A percentile compares a stretch with the other conserved stretches of the same genome.
phyloP scores from a whole-genome alignment of 64 coral and sea anemone species.

The Anthopleura sola region DNA sequence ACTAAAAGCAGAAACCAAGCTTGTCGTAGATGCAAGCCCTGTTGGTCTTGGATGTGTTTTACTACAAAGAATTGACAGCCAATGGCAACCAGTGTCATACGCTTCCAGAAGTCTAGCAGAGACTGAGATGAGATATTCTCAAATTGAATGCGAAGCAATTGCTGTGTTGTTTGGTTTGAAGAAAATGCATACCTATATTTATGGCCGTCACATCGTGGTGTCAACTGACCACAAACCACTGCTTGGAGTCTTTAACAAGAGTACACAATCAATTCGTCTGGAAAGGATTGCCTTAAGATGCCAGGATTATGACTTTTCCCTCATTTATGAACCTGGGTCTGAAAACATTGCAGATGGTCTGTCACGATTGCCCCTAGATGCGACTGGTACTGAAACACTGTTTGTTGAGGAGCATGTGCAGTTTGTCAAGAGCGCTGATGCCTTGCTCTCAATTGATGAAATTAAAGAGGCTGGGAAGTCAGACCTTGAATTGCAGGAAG shows the following conservation, averaged over 20 bases:
- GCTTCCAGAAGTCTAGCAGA: slow-evolving; percentile 29
- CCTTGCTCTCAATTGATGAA: slow-evolving; percentile 38
- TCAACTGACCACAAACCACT: slow-evolving; percentile 33
- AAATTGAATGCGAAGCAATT: slow-evolving; percentile 32
- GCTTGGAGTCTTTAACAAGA: slow-evolving; percentile 1
- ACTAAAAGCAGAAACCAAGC: slow-evolving; percentile 49
- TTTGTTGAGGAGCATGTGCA: slow-evolving; percentile 52
- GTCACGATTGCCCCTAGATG: slow-evolving; percentile 3
- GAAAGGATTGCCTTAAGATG: slow-evolving; percentile 22
- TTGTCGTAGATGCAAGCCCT: slow-evolving; percentile 57
- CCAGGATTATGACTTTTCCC: slow-evolving; percentile 39
- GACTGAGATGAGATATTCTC: slow-evolving; percentile 12
- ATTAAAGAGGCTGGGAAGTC: slow-evolving; percentile 32
- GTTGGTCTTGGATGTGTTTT: slow-evolving; percentile 46
- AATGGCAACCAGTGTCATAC: slow-evolving; percentile 31
- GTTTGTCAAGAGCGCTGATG: slow-evolving; percentile 31
- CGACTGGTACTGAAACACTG: neutral
- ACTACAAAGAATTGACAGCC: slow-evolving; percentile 18
- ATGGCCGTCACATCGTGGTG: slow-evolving; percentile 1
- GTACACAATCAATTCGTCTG: slow-evolving; percentile 19
- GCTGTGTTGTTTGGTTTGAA: slow-evolving; percentile 28
- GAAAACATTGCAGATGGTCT: slow-evolving; percentile 51
- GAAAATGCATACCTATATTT: slow-evolving; percentile 43
- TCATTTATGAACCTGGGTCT: slow-evolving; percentile 34
- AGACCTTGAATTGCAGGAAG: slow-evolving; percentile 33